These are phyloP conservation scores for Clavelina lepadiformis DNA, from an alignment of 23 tunicate species.

Conservation along the genomic window DNA sequence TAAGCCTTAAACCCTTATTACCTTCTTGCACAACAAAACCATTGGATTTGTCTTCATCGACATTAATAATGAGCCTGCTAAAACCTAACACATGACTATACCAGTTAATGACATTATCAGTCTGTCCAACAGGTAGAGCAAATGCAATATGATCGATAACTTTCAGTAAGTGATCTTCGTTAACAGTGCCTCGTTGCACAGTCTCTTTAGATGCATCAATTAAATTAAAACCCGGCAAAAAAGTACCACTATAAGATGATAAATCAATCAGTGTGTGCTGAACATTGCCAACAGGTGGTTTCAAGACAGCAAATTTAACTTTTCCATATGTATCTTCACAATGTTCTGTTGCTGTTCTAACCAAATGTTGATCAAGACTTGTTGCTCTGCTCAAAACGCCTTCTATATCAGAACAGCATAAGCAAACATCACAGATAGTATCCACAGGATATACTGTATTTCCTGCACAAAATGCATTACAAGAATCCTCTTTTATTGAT, in stretches of 20 bases:
- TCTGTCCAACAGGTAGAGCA: constrained; percentile 28
- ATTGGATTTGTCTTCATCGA: constrained; percentile 43
- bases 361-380: neutral
- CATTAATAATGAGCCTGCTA: constrained; percentile 53
- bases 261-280: constrained; percentile 80
- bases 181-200: too few species aligned
- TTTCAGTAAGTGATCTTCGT: constrained; percentile 5
- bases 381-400: neutral
- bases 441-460: constrained; percentile 54
- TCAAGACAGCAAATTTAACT: constrained; percentile 52
- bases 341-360: neutral
- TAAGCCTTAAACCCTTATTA: constrained; percentile 37
- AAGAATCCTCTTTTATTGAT: neutral
- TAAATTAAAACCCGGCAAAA: constrained; percentile 67
- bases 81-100: constrained; percentile 51
- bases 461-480: constrained; percentile 19
- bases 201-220: neutral
- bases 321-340: constrained; percentile 49
- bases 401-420: constrained; percentile 42
- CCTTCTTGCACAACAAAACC: constrained; percentile 59
- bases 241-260: constrained; percentile 56
- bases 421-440: constrained; percentile 63
- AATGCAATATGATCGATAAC: constrained; percentile 77
- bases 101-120: constrained; percentile 46
- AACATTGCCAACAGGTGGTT: constrained; percentile 81